Base-by-base conservation (phyloP, 2,113 vertebrate species). In the Neoarius graeffei region DNA sequence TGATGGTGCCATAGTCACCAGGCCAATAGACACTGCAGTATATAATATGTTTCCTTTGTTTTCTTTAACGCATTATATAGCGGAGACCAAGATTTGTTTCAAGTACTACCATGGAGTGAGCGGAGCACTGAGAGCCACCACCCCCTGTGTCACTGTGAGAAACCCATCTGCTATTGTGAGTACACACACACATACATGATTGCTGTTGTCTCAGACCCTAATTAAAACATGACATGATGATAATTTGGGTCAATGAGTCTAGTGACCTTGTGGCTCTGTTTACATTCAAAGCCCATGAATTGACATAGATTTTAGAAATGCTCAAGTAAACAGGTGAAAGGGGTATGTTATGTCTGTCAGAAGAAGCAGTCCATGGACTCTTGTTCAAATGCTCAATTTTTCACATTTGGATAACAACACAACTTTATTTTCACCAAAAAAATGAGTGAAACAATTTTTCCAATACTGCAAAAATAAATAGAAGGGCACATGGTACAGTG, bases 11-110 rank as follows among this genome's bases (percentile, higher is more conserved):
- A 27, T 56, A 79, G 23, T 52, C 13, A 17, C 50, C 74, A 77
- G 48, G 48, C 48, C 42, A 50, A 50, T 14, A 48, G 17, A 74
- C 35, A 15, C 5, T 1, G 73, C 48, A 54, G 5, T n/a, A 7
- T 20, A 30, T 59, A 59, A 81, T 57, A 59, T 59, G 35, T 59
- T 27, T 15, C n/a, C 3, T 35, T 42, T 23, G 13, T 82, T 62
- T 82, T 62, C 20, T 73, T 82, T 7, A 7, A 4, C 20, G 19
- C 93, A 59, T 85, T 52, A 91, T 94, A 87, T 89, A 99, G 98
- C 96, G 87, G 98, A 99, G 96, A 99, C 97, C 71, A 97, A 97
- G 95, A 97, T 99, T 93, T 99, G 98, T 95, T 99, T 99, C 96
- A 98, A 97, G 93, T 99, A 99, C 91, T 99, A 99, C 94, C 98